A percentile compares a stretch with the other conserved stretches of the same genome.
These are phyloP conservation scores for Himalopsyche kuldschensis DNA, from an alignment of 2,888 invertebrate genomes.

Conservation along the genomic window DNA sequence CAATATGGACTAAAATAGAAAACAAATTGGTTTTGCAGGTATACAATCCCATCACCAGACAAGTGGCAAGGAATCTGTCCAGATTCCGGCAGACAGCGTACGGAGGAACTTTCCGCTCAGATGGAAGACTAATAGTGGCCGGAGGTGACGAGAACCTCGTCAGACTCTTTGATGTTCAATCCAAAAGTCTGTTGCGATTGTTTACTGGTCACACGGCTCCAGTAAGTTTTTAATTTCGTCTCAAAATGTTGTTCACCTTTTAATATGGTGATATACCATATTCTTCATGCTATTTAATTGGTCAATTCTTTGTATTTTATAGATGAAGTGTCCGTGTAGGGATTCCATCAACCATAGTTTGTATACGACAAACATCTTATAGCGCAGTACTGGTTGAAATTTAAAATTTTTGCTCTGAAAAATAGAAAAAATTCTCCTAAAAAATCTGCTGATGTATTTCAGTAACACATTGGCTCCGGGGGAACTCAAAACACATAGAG, in stretches of 20 bases:
- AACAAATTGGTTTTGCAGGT: slow-evolving; percentile 55
- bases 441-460: too few species aligned
- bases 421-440: too few species aligned
- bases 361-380: too few species aligned
- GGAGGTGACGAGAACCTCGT: slow-evolving; percentile 89
- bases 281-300: too few species aligned
- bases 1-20: too few species aligned
- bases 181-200: slow-evolving; percentile 78
- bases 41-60: slow-evolving; percentile 83
- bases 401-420: too few species aligned
- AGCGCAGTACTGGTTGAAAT: too few species aligned
- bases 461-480: too few species aligned
- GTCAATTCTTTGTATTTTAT: too few species aligned
- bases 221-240: slow-evolving; percentile 50
- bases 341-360: too few species aligned
- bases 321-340: too few species aligned
- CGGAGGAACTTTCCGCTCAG: slow-evolving; percentile 80
- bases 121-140: slow-evolving; percentile 81
- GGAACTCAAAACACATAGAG: too few species aligned
- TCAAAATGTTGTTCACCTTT: background rate
- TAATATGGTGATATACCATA: background rate
- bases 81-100: slow-evolving; percentile 82
- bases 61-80: slow-evolving; percentile 79
- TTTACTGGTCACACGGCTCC: slow-evolving; percentile 83
- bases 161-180: slow-evolving; percentile 84